A percentile compares a stretch with the other conserved stretches of the same genome.
Evolutionary conservation across 2,888 invertebrate species (phyloP).

Genomic region (Philopedon plagiatum): DNA sequence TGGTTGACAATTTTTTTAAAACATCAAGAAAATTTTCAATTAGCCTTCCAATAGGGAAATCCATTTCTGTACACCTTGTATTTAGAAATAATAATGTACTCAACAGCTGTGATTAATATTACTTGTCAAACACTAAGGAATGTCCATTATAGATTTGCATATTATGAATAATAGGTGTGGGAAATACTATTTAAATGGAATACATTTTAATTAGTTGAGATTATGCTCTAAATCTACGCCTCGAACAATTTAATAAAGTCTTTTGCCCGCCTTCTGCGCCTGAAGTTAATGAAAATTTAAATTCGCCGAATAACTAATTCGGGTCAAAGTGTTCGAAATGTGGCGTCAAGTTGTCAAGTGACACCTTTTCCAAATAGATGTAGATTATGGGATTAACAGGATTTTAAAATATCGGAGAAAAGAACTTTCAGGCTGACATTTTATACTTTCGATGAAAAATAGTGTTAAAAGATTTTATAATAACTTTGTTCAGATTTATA

Average conservation of each 20-base stretch:
- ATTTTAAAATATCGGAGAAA: not conserved
- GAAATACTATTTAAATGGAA: not conserved
- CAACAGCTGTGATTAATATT: too few relatives aligned
- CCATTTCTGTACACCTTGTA: too few relatives aligned
- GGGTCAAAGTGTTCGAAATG: not conserved
- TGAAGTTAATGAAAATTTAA: constrained; percentile 30
- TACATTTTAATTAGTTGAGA: not conserved
- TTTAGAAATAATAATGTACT: too few relatives aligned
- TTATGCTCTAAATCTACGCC: not conserved
- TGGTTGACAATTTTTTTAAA: too few relatives aligned
- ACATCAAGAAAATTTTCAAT: too few relatives aligned
- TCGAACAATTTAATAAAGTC: constrained; percentile 24
- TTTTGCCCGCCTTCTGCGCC: constrained; percentile 12
- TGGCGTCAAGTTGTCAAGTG: not conserved
- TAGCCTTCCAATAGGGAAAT: too few relatives aligned
- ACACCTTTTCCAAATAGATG: not conserved
- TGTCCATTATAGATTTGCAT: too few relatives aligned
- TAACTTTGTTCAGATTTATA: too few relatives aligned
- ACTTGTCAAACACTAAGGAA: too few relatives aligned
- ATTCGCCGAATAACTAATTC: constrained; percentile 21
- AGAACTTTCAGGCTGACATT: not conserved
- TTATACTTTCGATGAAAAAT: too few relatives aligned
- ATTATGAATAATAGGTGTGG: too few relatives aligned
- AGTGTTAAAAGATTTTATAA: too few relatives aligned
- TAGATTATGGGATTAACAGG: not conserved